Evolutionary conservation across 2,888 invertebrate genomes (phyloP), one percentile per base, ranked within the genome.

Genomic region (Mycogona germanica): DNA sequence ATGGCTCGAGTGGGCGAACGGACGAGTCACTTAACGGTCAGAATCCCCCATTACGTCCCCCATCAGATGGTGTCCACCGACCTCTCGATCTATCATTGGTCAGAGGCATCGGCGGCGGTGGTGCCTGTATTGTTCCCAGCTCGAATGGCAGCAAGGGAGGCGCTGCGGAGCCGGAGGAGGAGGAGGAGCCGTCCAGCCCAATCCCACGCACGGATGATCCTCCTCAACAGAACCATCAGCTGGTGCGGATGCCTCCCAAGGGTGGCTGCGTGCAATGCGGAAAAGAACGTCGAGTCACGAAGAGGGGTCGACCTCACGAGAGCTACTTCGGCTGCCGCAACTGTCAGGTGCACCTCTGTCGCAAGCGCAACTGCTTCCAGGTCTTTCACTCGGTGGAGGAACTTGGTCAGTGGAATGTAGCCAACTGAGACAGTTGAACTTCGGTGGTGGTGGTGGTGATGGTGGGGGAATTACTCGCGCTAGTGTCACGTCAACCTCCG

Each of bases 191-290:
- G n/a, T n/a, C n/a, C n/a, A n/a, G n/a, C n/a, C n/a, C n/a, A n/a
- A 35, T 35, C 12, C 35, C 12, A 25, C 35, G 40, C n/a, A n/a
- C 23, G 9, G 23, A 50, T 21, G 29, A 23, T n/a, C 17, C 29
- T n/a, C 21, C 30, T 21, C 23, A 25, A 37, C 38, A 50, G 26
- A n/a, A 25, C 37, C 58, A 58, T 29, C 32, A 45, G 19, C 37
- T 58, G 23, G 58, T 51, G 28, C 49, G 58, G 46, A 53, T 58
- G 52, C 54, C 53, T 5, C 58, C 58, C 9, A 58, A 58, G 35
- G 58, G 58, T 14, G 58, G 58, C 12, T 58, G 58, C 44, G 58
- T 58, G 2, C 58, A 58, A 40, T 58, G 58, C 37, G 58, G 58
- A 7, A 48, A 53, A n/a, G 58, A 58, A 40, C 56, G 58, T 29